Evolutionary conservation across 1,140 invertebrate genomes (phyloP), one percentile per base, ranked within the genome.

Genomic region (Mamestra configurata): DNA sequence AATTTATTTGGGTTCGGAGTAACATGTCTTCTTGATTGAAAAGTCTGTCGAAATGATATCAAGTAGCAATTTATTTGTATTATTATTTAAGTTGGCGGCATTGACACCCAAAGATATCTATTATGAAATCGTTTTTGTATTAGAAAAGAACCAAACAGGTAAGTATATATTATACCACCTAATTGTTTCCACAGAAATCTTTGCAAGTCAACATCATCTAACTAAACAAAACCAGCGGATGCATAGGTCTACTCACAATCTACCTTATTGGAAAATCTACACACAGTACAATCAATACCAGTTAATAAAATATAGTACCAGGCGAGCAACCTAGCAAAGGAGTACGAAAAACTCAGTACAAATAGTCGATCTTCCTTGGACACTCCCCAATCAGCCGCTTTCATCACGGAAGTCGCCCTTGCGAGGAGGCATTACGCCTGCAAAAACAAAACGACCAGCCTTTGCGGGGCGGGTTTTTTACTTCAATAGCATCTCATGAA

Each of bases 401-500:
- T 57, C 27, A 57, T 73, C 46, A 35, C 71, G 49, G 49, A 57
- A 40, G 51, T 49, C 71, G 53, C 53, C 49, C 37, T 51, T 13
- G 22, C 71, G 18, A 40, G 61, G 61, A 40, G 71, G 18, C 71
- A 73, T 73, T 73, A 64, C 22, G 40, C 18, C 20, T 3, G 31
- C 75, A 90, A 92, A 89, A 91, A 89, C 79, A 31, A n/a, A 77
- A 79, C 66, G 40, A n/a, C 40, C 66, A 70, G 11, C 77, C 76
- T 85, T 84, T 84, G 88, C 72, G 80, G 83, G 51, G 70, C 37
- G 49, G 53, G 55, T 78, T 89, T 90, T 90, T 90, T 90, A 84
- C 79, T 73, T 43, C 83, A 89, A 85, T 89, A 84, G 85, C 82
- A 84, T 84, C 83, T 90, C 88, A 89, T 91, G 88, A 92, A 92